phyloP scores from a whole-genome alignment of 2,113 vertebrate genomes.

The Alosa alosa region DNA sequence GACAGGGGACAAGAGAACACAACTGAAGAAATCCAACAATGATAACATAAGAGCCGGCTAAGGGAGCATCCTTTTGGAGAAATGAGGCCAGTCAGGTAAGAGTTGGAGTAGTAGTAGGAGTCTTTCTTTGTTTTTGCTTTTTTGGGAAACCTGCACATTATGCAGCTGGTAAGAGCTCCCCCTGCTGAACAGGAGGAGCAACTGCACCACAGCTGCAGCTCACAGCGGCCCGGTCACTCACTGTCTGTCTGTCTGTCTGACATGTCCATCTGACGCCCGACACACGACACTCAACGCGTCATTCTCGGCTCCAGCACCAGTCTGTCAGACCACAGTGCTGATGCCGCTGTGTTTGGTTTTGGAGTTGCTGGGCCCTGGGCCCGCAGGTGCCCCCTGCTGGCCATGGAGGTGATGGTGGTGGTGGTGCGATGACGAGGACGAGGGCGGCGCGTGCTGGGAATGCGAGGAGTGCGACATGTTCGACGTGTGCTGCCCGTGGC shows the following conservation, averaged over 20 bases:
- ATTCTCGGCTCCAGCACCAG: not conserved
- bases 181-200: not conserved
- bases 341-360: slow-evolving; percentile 95
- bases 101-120: not conserved
- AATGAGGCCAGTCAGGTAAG: slow-evolving; percentile 7
- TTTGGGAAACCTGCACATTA: slow-evolving; percentile 6
- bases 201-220: slow-evolving; percentile 12
- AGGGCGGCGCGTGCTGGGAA: slow-evolving; percentile 64
- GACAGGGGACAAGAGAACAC: not conserved
- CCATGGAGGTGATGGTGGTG: slow-evolving; percentile 76
- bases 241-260: slow-evolving; percentile 1
- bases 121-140: not conserved
- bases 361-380: slow-evolving; percentile 67
- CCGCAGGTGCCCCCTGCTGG: slow-evolving; percentile 70
- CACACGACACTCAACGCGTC: not conserved
- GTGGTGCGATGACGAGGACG: slow-evolving; percentile 52
- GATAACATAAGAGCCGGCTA: not conserved
- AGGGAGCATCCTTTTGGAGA: not conserved
- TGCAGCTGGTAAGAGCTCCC: not conserved
- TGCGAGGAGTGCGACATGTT: slow-evolving; percentile 65
- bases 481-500: slow-evolving; percentile 66
- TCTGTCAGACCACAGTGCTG: slow-evolving; percentile 89
- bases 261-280: not conserved
- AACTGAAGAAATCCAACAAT: not conserved
- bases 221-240: slow-evolving; percentile 19